These are phyloP conservation scores for Dendronephthya gigantea DNA, from an alignment of 64 coral and sea anemone genomes.

Conservation along the genomic window DNA sequence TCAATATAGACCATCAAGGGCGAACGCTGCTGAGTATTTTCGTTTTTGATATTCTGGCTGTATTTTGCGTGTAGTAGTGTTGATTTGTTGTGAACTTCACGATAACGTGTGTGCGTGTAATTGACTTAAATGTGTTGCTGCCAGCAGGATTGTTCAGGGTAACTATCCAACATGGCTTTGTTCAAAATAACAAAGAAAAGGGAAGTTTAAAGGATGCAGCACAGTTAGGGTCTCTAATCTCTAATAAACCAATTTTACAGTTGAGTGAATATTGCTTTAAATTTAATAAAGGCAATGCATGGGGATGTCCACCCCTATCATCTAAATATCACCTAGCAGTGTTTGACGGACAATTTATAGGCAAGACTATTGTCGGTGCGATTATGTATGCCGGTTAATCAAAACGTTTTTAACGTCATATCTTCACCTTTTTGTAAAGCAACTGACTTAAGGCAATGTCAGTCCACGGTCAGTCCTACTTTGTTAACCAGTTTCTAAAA, in stretches of 20 bases:
- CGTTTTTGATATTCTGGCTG: background rate
- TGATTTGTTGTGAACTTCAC: background rate
- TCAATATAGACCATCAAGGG: no score
- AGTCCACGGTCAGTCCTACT: no score
- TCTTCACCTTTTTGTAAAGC: background rate
- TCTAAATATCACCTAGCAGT: background rate
- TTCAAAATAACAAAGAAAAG: background rate
- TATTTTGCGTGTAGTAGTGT: background rate
- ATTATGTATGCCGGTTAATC: background rate
- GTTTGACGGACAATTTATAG: background rate
- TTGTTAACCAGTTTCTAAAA: background rate
- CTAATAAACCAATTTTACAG: background rate
- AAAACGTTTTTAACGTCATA: background rate
- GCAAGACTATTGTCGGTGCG: background rate
- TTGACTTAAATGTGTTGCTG: background rate
- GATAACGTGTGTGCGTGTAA: background rate
- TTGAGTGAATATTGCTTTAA: background rate
- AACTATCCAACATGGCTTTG: background rate
- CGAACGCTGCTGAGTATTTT: background rate
- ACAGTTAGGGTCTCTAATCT: background rate
- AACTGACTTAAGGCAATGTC: background rate
- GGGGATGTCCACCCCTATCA: background rate
- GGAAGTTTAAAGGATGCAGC: background rate
- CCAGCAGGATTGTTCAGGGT: background rate
- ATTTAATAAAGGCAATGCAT: background rate